These are phyloP conservation scores for Suncus etruscus DNA, from an alignment of 2,113 vertebrate genomes.

Conservation along the genomic window DNA sequence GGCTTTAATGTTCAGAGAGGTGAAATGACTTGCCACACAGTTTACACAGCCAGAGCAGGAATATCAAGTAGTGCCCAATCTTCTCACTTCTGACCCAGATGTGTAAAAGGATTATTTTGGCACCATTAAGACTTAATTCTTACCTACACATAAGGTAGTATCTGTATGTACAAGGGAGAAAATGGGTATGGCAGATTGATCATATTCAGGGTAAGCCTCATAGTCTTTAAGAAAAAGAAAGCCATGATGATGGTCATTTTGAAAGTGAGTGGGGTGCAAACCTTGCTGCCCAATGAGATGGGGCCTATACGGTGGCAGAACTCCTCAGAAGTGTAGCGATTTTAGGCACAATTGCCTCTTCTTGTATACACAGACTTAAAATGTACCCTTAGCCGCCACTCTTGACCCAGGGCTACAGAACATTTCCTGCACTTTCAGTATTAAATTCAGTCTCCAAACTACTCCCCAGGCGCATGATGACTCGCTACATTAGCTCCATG, in stretches of 20 bases:
- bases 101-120: not conserved
- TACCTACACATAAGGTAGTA: not conserved
- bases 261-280: not conserved
- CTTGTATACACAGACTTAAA: slow-evolving; percentile 46
- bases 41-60: not conserved
- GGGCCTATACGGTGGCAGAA: rapidly evolving
- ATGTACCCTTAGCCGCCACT: slow-evolving; percentile 50
- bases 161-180: rapidly evolving
- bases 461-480: slow-evolving; percentile 92
- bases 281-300: not conserved
- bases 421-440: slow-evolving; percentile 90
- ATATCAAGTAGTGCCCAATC: too few relatives aligned
- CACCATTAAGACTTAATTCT: not conserved
- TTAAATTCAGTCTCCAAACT: slow-evolving; percentile 95
- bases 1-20: not conserved
- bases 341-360: not conserved
- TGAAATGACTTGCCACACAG: slow-evolving; percentile 48
- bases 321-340: not conserved
- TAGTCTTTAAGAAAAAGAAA: not conserved
- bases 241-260: not conserved
- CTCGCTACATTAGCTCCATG: slow-evolving; percentile 98
- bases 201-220: not conserved
- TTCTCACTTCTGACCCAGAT: not conserved
- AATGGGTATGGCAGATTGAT: not conserved
- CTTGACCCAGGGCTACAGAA: slow-evolving; percentile 88